Conservation (phyloP, 2,113 vertebrate species). For the Dromaius novaehollandiae region DNA sequence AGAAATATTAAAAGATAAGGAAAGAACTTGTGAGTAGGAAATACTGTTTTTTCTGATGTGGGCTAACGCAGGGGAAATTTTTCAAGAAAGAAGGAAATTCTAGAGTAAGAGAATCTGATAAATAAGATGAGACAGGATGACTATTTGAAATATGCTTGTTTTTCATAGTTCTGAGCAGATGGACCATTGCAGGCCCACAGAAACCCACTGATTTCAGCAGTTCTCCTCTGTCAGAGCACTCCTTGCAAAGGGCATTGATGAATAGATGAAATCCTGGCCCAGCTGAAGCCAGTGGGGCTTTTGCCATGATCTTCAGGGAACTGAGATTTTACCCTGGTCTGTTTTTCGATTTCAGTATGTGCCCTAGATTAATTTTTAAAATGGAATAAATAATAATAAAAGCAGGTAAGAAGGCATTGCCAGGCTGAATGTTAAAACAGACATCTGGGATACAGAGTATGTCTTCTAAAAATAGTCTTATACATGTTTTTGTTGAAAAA, state of each 20-base stretch:
- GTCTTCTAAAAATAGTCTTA: not conserved
- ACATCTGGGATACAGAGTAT: not conserved
- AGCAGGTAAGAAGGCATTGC: not conserved
- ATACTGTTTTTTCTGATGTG: conserved; percentile 18
- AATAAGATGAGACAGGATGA: not conserved
- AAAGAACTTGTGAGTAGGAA: not conserved
- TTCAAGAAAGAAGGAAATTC: conserved; percentile 24
- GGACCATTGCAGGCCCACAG: not conserved
- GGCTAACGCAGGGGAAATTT: not conserved
- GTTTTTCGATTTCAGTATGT: not conserved
- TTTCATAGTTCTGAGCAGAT: not conserved
- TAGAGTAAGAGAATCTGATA: conserved; percentile 7
- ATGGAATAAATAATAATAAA: not conserved
- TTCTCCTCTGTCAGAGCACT: not conserved
- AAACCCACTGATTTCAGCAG: not conserved
- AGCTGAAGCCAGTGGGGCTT: not conserved
- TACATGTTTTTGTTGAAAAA: not conserved
- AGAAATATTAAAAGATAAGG: conserved; percentile 45
- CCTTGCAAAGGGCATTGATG: not conserved
- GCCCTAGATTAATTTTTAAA: not conserved
- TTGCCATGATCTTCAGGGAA: not conserved
- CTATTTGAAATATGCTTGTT: not conserved
- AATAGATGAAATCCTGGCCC: not conserved
- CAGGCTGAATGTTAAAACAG: not conserved
- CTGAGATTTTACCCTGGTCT: not conserved